A percentile compares a stretch with the other conserved stretches of the same genome.
phyloP scores from a whole-genome alignment of 2,113 vertebrate genomes.

The Leptodactylus fuscus region DNA sequence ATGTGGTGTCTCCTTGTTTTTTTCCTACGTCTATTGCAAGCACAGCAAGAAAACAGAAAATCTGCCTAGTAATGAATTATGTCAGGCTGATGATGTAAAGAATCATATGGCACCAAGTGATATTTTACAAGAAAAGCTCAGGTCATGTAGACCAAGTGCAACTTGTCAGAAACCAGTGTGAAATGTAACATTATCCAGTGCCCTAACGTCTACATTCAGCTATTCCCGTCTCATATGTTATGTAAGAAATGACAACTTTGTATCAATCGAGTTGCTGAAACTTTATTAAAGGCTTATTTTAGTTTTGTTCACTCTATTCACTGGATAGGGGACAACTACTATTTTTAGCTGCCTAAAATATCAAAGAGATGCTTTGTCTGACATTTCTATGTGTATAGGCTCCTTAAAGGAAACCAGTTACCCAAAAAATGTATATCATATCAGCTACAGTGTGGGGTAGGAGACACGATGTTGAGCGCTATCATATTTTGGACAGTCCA shows the following conservation, averaged over 20 bases:
- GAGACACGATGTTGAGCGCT: too few relatives aligned
- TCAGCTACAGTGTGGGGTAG: too few relatives aligned
- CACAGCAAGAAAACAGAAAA: constrained; percentile 7
- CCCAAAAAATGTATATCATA: too few relatives aligned
- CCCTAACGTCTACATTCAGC: neutral
- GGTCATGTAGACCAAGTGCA: constrained; percentile 23
- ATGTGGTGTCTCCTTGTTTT: neutral
- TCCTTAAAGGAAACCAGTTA: too few relatives aligned
- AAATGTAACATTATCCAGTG: neutral
- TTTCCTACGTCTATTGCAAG: neutral
- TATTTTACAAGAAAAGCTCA: constrained; percentile 28
- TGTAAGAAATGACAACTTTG: neutral
- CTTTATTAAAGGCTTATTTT: too few relatives aligned
- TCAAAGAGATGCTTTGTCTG: too few relatives aligned
- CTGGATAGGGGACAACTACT: too few relatives aligned
- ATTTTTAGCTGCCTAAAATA: too few relatives aligned
- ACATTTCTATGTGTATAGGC: too few relatives aligned
- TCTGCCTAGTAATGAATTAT: constrained; percentile 28
- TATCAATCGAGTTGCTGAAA: neutral
- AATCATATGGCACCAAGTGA: neutral
- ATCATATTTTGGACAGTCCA: too few relatives aligned
- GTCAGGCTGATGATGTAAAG: constrained; percentile 8
- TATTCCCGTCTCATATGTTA: neutral
- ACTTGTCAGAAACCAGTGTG: constrained; percentile 12
- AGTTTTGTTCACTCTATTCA: too few relatives aligned